Conservation (phyloP, 2,888 invertebrate species). For the Syritta pipiens region DNA sequence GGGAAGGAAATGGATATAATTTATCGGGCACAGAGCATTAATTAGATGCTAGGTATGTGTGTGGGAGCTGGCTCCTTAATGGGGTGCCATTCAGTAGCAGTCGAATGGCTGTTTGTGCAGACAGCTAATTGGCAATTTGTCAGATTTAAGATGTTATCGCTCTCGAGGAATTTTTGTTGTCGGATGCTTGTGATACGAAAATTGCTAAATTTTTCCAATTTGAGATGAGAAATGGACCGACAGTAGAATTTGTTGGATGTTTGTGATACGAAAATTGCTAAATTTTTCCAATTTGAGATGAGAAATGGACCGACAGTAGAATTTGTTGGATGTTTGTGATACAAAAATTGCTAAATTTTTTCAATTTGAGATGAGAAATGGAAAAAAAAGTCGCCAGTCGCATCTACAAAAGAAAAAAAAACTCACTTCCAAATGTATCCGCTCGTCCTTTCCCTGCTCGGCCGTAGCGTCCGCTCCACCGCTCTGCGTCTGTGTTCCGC, state of each 20-base stretch:
- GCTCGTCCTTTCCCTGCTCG: conserved; percentile 73
- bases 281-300: too few species aligned
- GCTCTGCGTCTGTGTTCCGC: conserved; percentile 70
- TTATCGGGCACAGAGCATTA: conserved; percentile 1
- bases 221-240: too few species aligned
- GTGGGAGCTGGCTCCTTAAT: not conserved
- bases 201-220: too few species aligned
- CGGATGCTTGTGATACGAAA: too few species aligned
- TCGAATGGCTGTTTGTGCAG: conserved; percentile 3
- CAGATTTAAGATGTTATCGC: conserved; percentile 8
- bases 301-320: too few species aligned
- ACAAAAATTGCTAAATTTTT: too few species aligned
- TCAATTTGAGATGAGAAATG: too few species aligned
- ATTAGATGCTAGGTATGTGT: not conserved
- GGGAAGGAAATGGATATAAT: too few species aligned
- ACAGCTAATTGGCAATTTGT: conserved; percentile 25
- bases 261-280: too few species aligned
- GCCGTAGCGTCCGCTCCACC: conserved; percentile 60
- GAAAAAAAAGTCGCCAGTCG: not conserved
- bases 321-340: too few species aligned
- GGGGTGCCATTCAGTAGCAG: not conserved
- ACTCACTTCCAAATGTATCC: conserved; percentile 78
- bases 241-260: too few species aligned
- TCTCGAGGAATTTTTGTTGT: not conserved
- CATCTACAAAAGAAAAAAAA: not conserved